Conservation (phyloP, 2,113 vertebrate genomes). For the Petromus typicus region DNA sequence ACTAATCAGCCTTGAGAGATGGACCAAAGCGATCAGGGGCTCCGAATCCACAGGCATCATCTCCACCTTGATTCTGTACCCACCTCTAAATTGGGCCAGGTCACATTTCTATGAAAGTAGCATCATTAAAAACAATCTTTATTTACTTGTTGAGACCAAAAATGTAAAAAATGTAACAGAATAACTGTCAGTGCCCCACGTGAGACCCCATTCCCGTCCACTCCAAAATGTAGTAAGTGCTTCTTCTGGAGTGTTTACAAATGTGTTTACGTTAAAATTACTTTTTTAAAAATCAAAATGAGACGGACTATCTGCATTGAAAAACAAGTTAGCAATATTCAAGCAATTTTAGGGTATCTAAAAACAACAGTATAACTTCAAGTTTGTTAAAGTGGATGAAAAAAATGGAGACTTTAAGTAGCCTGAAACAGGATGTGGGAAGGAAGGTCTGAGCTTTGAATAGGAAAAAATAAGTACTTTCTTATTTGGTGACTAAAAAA, state of each 20-base stretch:
- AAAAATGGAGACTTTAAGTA: not conserved
- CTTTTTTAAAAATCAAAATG: not conserved
- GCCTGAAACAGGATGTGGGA: not conserved
- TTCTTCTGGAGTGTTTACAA: not conserved
- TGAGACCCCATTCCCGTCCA: not conserved
- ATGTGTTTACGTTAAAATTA: not conserved
- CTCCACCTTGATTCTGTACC: not conserved
- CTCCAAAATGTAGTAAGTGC: not conserved
- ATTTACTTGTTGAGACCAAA: not conserved
- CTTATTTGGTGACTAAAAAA: not conserved
- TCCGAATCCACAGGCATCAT: not conserved
- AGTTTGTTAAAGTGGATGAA: slow-evolving; percentile 3
- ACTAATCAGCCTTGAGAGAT: not conserved
- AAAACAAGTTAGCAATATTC: not conserved
- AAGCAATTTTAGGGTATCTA: not conserved
- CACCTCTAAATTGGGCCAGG: not conserved
- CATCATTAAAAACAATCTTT: not conserved
- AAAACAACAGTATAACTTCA: not conserved
- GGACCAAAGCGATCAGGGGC: not conserved
- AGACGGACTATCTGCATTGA: not conserved
- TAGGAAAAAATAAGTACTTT: slow-evolving; percentile 25
- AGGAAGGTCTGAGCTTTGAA: not conserved
- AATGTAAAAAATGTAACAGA: not conserved
- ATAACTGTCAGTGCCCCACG: not conserved
- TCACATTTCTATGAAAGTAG: not conserved